Base-by-base conservation (phyloP, 1,140 invertebrate genomes). In the Drosophila obscura region DNA sequence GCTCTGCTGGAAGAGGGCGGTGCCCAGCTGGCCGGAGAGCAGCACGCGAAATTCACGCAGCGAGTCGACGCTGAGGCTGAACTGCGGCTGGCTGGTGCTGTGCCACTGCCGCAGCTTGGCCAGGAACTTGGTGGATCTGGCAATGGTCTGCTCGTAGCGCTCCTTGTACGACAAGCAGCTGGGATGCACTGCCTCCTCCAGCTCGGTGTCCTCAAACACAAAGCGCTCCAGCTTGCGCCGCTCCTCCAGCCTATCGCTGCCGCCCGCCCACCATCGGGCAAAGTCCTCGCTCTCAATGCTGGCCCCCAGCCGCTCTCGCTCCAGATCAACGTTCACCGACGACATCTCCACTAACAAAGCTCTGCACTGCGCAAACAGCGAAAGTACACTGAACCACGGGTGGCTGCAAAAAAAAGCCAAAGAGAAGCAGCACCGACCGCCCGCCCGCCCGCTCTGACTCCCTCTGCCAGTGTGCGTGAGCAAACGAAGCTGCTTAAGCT, bases 121-220 rank as follows among this genome's bases (percentile, higher is more conserved):
- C 67, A 97, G 93, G 52, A 97, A 90, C 11, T 93, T 92, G 77
- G 94, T 95, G 48, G 96, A 94, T 92, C 96, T 96, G 71, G 95
- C 94, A 3, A 97, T 90, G 3, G 95, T 94, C 79, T 96, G 93
- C 85, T 97, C 95, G 92, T 97, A 97, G 73, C 96, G 94, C 87
- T 97, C 95, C 85, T 97, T 96, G 84, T 97, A 96, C 79, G 96
- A 96, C 71, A 96, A 93, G 89, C 96, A 97, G 77, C 95, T 95
- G 1, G 94, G 90, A 50, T 96, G 96, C 6, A 96, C 92, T 43
- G 93, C 90, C 73, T 96, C 95, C 46, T 93, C 85, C 9, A 97
- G 93, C 11, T 94, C 93, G 2, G 94, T 94, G 92, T 96, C 95
- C 26, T 93, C 94, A 1, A 96, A 91, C 45, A 97, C 96, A 63